Evolutionary conservation across 2,113 vertebrate genomes (phyloP).

Genomic region (Antechinus stuartii): DNA sequence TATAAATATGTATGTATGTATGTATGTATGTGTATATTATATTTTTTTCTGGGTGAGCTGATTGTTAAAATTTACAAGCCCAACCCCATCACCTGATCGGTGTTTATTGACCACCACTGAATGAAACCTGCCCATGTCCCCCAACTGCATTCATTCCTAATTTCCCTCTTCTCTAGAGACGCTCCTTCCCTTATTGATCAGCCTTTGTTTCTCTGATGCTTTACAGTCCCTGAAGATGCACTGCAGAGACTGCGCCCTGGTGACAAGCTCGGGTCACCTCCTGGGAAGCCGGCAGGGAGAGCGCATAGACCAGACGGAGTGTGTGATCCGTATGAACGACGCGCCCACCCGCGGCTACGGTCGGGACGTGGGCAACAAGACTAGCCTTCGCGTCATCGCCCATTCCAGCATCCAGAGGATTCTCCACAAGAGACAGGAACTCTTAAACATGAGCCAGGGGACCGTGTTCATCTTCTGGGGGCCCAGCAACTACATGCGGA

Average conservation of each 20-base stretch:
- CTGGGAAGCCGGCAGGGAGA: slow-evolving; percentile 88
- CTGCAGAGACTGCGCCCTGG: slow-evolving; percentile 93
- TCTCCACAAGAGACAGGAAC: slow-evolving; percentile 91
- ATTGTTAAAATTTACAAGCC: not conserved
- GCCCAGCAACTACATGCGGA: slow-evolving; percentile 97
- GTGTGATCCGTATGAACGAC: slow-evolving; percentile 98
- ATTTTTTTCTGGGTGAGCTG: not conserved
- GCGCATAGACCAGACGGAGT: slow-evolving; percentile 93
- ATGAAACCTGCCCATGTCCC: not conserved
- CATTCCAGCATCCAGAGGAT: slow-evolving; percentile 98
- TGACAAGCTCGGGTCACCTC: slow-evolving; percentile 97
- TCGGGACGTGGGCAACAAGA: slow-evolving; percentile 92
- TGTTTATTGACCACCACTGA: not conserved
- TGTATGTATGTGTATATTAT: too few relatives aligned
- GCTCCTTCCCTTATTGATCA: not conserved
- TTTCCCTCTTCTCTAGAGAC: not conserved
- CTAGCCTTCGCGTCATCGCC: slow-evolving; percentile 95
- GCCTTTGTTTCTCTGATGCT: slow-evolving; percentile 3
- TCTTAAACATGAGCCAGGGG: slow-evolving; percentile 95
- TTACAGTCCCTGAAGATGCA: slow-evolving; percentile 95
- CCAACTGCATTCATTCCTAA: too few relatives aligned
- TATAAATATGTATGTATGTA: too few relatives aligned
- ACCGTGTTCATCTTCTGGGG: slow-evolving; percentile 99
- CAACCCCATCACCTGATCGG: not conserved
- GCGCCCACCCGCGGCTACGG: slow-evolving; percentile 91